phyloP scores from a whole-genome alignment of 2,888 invertebrate species.

The Tiphia femorata region DNA sequence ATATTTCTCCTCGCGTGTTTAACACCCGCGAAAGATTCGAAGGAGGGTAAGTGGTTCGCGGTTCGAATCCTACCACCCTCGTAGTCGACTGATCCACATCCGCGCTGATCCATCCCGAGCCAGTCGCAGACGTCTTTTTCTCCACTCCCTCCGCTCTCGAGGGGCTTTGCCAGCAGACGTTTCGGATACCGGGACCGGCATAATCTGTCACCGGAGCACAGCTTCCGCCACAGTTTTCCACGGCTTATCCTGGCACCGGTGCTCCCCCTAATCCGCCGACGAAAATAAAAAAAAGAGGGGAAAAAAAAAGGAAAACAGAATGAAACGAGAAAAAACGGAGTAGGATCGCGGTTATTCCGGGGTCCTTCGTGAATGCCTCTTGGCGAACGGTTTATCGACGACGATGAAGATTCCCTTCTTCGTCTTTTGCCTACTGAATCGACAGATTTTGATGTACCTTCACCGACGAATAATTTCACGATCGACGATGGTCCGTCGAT shows the following conservation, averaged over 20 bases:
- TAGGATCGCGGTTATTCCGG: constrained; percentile 1
- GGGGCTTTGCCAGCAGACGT: constrained; percentile 44
- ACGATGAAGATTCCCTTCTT: no score
- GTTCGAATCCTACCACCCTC: background rate
- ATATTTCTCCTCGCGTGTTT: no score
- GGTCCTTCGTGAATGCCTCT: no score
- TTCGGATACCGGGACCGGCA: constrained; percentile 36
- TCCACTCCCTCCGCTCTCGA: constrained; percentile 28
- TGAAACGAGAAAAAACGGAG: constrained; percentile 24
- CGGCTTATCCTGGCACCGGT: constrained; percentile 44
- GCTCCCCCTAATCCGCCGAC: constrained; percentile 34
- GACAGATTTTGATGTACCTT: no score
- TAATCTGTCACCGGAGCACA: constrained; percentile 50
- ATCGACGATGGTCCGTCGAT: no score
- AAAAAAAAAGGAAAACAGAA: constrained; percentile 3
- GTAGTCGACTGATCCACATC: constrained; percentile 41
- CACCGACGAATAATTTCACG: no score
- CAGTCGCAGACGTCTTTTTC: constrained; percentile 25
- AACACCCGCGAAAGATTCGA: background rate
- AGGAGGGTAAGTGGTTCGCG: background rate
- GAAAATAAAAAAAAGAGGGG: constrained; percentile 21
- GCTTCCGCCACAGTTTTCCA: constrained; percentile 43
- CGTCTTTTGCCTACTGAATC: no score
- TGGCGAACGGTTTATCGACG: no score
- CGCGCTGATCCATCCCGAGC: constrained; percentile 41